These are phyloP conservation scores for Neodiprion lecontei DNA, from an alignment of 1,140 invertebrate genomes.

Conservation along the genomic window DNA sequence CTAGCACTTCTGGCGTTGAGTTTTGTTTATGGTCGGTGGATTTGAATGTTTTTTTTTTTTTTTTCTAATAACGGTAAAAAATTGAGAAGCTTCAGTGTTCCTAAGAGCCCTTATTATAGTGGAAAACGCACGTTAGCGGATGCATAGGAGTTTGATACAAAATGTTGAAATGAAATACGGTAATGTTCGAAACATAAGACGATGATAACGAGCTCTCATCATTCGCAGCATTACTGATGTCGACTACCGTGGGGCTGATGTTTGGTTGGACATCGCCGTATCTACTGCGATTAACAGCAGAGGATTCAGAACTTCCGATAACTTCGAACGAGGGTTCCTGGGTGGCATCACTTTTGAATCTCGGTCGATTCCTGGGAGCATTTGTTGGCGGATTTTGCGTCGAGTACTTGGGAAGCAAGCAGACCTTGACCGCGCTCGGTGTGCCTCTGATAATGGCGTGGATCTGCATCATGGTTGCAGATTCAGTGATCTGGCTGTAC, in stretches of 20 bases:
- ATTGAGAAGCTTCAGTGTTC: too few relatives aligned
- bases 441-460: constrained; percentile 70
- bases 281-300: constrained; percentile 57
- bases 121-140: too few relatives aligned
- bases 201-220: too few relatives aligned
- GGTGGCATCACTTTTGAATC: constrained; percentile 67
- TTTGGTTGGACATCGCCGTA: constrained; percentile 68
- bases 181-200: too few relatives aligned
- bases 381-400: constrained; percentile 43
- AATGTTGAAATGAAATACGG: too few relatives aligned
- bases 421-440: constrained; percentile 66
- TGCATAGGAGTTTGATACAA: too few relatives aligned
- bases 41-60: too few relatives aligned
- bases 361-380: constrained; percentile 54
- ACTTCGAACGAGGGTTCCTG: constrained; percentile 68
- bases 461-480: constrained; percentile 66
- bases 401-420: constrained; percentile 70
- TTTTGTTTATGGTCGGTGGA: too few relatives aligned
- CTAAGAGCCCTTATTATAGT: too few relatives aligned
- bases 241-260: constrained; percentile 48
- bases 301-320: constrained; percentile 61
- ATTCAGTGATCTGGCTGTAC: constrained; percentile 62
- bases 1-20: too few relatives aligned
- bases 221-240: constrained; percentile 48
- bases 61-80: too few relatives aligned